Conservation (phyloP, 1,140 invertebrate species). For the Octopus sinensis region DNA sequence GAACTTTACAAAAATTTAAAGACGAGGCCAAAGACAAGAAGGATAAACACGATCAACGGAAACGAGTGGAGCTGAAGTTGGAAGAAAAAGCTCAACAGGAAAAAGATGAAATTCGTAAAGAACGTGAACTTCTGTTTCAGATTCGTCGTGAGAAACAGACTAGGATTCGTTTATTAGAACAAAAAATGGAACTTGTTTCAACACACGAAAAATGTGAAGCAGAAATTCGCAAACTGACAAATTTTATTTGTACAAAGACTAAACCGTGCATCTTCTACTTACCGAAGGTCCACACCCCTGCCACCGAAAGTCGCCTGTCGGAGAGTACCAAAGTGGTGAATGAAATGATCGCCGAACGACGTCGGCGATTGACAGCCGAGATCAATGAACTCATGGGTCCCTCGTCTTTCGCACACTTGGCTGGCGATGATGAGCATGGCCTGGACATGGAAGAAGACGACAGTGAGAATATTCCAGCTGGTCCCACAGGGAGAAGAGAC, state of each 20-base stretch:
- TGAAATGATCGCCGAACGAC: not conserved
- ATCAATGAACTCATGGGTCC: constrained; percentile 34
- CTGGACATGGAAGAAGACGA: constrained; percentile 22
- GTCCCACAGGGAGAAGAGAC: not conserved
- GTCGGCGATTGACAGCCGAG: constrained; percentile 15
- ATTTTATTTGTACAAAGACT: constrained; percentile 83
- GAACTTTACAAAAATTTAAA: constrained; percentile 91
- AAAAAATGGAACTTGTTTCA: constrained; percentile 79
- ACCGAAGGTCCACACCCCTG: constrained; percentile 70
- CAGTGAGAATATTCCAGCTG: constrained; percentile 1
- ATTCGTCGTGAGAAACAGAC: constrained; percentile 82
- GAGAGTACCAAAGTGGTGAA: constrained; percentile 64
- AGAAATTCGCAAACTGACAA: constrained; percentile 71
- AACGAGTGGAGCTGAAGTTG: constrained; percentile 87
- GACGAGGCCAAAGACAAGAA: constrained; percentile 88
- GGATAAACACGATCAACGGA: constrained; percentile 76
- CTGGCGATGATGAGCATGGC: constrained; percentile 18
- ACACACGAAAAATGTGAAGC: constrained; percentile 77
- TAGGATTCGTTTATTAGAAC: constrained; percentile 84
- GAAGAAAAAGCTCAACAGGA: constrained; percentile 86
- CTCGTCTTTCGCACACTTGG: not conserved
- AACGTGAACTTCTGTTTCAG: constrained; percentile 80
- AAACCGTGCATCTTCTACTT: constrained; percentile 85
- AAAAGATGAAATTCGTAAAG: constrained; percentile 78
- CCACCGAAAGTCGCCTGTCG: constrained; percentile 62